Evolutionary conservation across 2,888 invertebrate species (phyloP), one percentile per base, ranked within the genome.

Genomic region (Nysson spinosus): DNA sequence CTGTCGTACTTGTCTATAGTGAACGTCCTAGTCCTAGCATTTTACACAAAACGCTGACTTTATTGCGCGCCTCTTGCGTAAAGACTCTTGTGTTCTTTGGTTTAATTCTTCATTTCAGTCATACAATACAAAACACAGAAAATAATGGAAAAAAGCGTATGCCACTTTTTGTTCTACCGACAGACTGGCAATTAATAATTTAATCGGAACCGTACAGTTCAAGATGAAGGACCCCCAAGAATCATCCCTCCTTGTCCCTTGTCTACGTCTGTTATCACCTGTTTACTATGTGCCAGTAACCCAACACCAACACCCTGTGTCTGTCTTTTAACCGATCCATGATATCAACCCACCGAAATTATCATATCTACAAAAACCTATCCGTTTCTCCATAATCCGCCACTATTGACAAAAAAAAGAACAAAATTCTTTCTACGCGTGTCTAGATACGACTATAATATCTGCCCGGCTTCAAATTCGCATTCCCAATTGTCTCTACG

Each of bases 191-290:
- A 69, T 63, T 35, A 14, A 26, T 16, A 11, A 28, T 39, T 6
- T 51, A 58, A 44, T 68, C 62, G 62, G 37, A 65, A 55, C 51
- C 51, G 54, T 64, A 65, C 60, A 62, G 66, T 51, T 73, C 42
- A 67, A 47, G 51, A 52, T 39, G 35, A 56, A 66, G 34, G 42
- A 76, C 70, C 70, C 49, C 30, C 44, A 62, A 64, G 50, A 46
- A 71, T 72, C 71, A 42, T 79, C 82, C 78, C 79, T 78, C 82
- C 85, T 79, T 72, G 75, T 85, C 85, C 82, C 82, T 86, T 87
- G 87, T 87, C 87, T 87, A 83, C 85, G 86, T 87, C 87, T 85
- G 79, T 83, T 83, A 82, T 83, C 82, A 84, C 85, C 82, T 85
- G 82, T 78, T 76, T 80, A 80, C 75, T 81, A 77, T 81, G 75